phyloP scores from a whole-genome alignment of 2,888 invertebrate species.

The Arctia plantaginis region DNA sequence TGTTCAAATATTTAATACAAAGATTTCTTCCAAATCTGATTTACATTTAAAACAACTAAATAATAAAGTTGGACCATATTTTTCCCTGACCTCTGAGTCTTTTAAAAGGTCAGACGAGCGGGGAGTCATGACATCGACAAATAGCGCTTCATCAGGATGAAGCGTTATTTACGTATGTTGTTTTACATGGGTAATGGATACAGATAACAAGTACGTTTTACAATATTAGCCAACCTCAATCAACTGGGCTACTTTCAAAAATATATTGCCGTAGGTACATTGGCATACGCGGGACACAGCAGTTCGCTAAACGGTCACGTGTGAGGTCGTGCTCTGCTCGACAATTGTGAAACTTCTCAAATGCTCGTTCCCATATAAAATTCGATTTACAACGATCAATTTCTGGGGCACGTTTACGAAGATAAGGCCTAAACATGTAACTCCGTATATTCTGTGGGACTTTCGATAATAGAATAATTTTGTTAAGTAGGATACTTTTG shows the following conservation, averaged over 20 bases:
- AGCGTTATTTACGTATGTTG: neutral
- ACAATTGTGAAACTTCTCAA: neutral
- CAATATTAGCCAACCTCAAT: neutral
- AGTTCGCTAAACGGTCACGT: conserved; percentile 12
- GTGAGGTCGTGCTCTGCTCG: conserved; percentile 3
- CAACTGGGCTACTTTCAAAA: neutral
- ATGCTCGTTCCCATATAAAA: neutral
- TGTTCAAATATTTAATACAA: neutral
- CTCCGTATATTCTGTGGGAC: neutral
- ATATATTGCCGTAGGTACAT: neutral
- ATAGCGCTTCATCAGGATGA: neutral
- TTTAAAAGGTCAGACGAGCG: neutral
- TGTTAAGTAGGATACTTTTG: neutral
- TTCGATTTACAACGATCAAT: conserved; percentile 8
- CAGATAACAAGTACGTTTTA: neutral
- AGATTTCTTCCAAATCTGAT: neutral
- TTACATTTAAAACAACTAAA: neutral
- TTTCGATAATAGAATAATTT: neutral
- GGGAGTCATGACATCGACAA: neutral
- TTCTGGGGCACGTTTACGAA: neutral
- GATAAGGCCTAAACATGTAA: neutral
- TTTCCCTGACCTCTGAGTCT: neutral
- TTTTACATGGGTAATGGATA: neutral
- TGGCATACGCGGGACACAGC: neutral
- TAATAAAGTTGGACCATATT: neutral